Percentiles rank a stretch among this genome's conserved stretches.
Conservation (phyloP, 2,113 vertebrate genomes). For the Eurystomus gularis region DNA sequence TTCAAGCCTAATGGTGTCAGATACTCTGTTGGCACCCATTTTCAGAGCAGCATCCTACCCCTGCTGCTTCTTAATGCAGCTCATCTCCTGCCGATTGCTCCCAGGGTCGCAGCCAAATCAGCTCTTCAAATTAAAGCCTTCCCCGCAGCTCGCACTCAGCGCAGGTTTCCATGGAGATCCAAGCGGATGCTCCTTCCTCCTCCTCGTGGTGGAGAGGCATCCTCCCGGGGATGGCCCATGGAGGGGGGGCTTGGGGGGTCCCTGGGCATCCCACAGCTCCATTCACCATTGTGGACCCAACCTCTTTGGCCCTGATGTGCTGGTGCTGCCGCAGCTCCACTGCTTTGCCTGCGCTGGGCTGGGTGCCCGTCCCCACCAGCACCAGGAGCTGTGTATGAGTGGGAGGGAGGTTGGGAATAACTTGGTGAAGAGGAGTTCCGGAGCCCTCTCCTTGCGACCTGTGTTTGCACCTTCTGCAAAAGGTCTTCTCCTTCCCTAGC, state of each 20-base stretch:
- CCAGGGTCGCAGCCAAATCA: conserved; percentile 73
- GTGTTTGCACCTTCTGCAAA: not conserved
- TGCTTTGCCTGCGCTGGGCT: not conserved
- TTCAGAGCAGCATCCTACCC: not conserved
- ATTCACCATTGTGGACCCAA: not conserved
- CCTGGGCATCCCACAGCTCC: fast-evolving
- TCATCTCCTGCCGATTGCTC: conserved; percentile 77
- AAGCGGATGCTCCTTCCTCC: not conserved
- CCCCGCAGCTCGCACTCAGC: not conserved
- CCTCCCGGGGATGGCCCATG: fast-evolving
- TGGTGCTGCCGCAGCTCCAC: not conserved
- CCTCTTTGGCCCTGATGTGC: not conserved
- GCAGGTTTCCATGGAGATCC: conserved; percentile 68
- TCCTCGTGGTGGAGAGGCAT: not conserved
- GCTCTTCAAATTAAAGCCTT: conserved; percentile 74
- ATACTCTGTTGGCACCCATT: conserved; percentile 52
- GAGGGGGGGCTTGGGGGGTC: not conserved
- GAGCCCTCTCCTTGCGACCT: not conserved
- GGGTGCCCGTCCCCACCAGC: fast-evolving
- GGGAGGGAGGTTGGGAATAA: too few relatives aligned
- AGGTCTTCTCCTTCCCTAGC: not conserved
- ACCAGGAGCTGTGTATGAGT: fast-evolving
- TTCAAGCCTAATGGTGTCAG: conserved; percentile 44
- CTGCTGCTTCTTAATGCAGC: conserved; percentile 73
- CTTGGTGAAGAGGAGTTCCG: not conserved